Evolutionary conservation across 2,888 invertebrate genomes (phyloP).

Genomic region (Macrosoma leucophasiata): DNA sequence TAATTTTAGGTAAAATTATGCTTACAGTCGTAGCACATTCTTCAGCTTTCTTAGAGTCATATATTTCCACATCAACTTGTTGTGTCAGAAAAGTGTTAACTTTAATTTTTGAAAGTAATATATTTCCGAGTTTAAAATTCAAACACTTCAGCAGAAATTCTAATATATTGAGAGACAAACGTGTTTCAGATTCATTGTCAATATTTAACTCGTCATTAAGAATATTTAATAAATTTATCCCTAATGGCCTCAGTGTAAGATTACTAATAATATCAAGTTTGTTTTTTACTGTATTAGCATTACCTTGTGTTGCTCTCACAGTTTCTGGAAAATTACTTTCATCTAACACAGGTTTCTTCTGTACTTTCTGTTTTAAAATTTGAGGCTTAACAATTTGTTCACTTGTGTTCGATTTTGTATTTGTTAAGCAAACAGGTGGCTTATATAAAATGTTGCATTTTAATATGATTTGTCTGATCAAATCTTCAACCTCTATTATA

Average conservation of each 20-base stretch:
- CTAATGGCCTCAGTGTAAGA: conserved; percentile 47
- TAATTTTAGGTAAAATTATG: conserved; percentile 47
- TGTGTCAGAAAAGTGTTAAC: conserved; percentile 52
- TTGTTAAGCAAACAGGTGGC: conserved; percentile 47
- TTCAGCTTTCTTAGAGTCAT: conserved; percentile 50
- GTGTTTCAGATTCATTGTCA: conserved; percentile 34
- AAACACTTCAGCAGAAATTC: conserved; percentile 48
- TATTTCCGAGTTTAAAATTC: conserved; percentile 43
- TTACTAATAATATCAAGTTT: conserved; percentile 41
- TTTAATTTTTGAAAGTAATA: conserved; percentile 56
- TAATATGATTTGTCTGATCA: conserved; percentile 45
- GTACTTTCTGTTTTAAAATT: conserved; percentile 37
- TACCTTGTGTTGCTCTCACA: conserved; percentile 42
- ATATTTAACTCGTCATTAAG: conserved; percentile 45
- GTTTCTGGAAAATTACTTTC: conserved; percentile 53
- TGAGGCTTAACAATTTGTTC: conserved; percentile 29
- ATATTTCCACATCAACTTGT: conserved; percentile 35
- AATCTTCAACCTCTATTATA: conserved; percentile 51
- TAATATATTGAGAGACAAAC: conserved; percentile 46
- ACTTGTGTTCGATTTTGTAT: conserved; percentile 42
- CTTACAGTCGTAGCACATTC: conserved; percentile 45
- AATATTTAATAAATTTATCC: conserved; percentile 46
- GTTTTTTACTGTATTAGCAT: conserved; percentile 35
- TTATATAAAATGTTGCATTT: conserved; percentile 52
- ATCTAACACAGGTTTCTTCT: conserved; percentile 39